Base-by-base conservation (phyloP, 2,797 vertebrate species). In the Kryptolebias ocellatus region DNA sequence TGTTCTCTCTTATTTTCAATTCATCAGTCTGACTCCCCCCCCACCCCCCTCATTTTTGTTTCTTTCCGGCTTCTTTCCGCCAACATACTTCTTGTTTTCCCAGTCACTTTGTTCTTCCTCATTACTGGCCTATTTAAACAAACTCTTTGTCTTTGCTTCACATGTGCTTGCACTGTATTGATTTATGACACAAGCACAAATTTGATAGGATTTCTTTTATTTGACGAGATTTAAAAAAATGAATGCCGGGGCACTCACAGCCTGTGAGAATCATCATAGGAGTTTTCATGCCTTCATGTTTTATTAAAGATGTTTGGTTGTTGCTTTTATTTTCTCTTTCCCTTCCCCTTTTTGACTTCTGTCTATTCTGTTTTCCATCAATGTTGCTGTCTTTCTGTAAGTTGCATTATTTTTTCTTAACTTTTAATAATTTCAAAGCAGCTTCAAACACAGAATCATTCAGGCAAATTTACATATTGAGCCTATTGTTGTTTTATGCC, bases 241-340 rank as follows among this genome's bases (percentile, higher is more conserved):
- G 3, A 51, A 1, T 42, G 11, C 16, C 17, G 8, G 44, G 16
- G 29, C n/a, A 64, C 28, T 27, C 31, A 47, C 72, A 64, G 8
- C 45, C 31, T 2, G 51, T 39, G 45, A 34, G 56, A 65, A 15
- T 60, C 57, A 49, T 68, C 6, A 29, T 28, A 12, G 16, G 9
- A 18, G 4, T 58, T 78, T 53, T 79, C 12, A 72, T 76, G 14
- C 1, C 11, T 58, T 64, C 42, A 68, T 81, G 66, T 78, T 80
- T 80, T 73, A 74, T 77, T 71, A 52, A 68, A 65, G n/a, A 62
- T 20, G 2, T 61, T 65, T 29, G 57, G 58, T 79, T 61, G 61
- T 80, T 34, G 53, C 53, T 53, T 27, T 56, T 51, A 50, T 61
- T 75, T 44, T 65, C 28, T 53, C 5, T 46, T 9, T 70, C 64